A percentile compares a stretch with the other conserved stretches of the same genome.
These are phyloP conservation scores for Gobionotothen gibberifrons DNA, from an alignment of 2,797 vertebrate genomes.

Conservation along the genomic window DNA sequence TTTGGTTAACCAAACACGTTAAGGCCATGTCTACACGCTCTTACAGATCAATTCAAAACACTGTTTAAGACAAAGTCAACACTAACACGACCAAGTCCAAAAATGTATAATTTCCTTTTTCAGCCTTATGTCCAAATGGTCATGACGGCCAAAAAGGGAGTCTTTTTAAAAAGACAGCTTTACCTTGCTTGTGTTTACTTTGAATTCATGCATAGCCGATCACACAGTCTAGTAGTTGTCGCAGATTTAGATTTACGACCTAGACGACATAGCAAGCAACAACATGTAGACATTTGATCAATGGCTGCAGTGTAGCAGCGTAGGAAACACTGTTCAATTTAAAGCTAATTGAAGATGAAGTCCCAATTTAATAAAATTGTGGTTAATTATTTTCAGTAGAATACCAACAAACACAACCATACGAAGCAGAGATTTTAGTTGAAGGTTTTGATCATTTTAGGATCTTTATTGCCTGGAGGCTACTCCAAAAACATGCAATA, in stretches of 20 bases:
- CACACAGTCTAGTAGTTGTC: not conserved
- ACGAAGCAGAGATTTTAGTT: not conserved
- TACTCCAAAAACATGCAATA: not conserved
- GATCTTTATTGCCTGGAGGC: not conserved
- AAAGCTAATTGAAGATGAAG: not conserved
- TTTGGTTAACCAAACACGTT: conserved; percentile 76
- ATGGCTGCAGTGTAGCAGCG: not conserved
- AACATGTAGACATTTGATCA: not conserved
- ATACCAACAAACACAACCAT: not conserved
- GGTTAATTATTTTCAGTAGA: not conserved
- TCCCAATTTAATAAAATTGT: not conserved
- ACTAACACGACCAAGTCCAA: not conserved
- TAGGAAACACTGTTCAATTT: conserved; percentile 7
- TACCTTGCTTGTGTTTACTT: not conserved
- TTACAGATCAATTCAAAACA: conserved; percentile 17
- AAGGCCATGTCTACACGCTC: conserved; percentile 37
- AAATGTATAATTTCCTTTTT: not conserved
- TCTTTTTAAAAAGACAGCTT: not conserved
- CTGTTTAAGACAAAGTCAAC: not conserved
- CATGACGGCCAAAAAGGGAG: no score
- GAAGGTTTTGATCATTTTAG: no score
- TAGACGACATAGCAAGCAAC: not conserved
- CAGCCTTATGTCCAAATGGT: not conserved
- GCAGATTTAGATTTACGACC: not conserved
- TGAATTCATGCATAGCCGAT: not conserved